Percentiles rank a stretch among this genome's conserved stretches.
These are phyloP conservation scores for Mythimna vitellina DNA, from an alignment of 2,888 invertebrate genomes.

Conservation along the genomic window DNA sequence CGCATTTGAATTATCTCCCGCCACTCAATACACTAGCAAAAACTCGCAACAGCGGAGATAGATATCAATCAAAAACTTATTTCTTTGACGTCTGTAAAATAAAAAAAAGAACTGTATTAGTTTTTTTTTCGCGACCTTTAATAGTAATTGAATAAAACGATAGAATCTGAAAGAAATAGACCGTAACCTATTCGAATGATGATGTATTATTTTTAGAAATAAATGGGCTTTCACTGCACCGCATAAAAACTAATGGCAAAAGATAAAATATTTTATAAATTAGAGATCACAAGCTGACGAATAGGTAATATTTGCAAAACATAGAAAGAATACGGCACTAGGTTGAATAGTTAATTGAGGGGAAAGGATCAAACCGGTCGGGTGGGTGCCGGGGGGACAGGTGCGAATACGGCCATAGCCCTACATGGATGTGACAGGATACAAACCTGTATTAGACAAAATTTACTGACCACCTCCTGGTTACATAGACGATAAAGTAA, in stretches of 20 bases:
- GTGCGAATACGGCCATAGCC: slow-evolving; percentile 73
- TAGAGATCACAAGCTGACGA: background rate
- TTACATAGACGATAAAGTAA: slow-evolving; percentile 76
- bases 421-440: slow-evolving; percentile 80
- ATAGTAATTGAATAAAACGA: slow-evolving; percentile 55
- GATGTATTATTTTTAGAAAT: slow-evolving; percentile 30
- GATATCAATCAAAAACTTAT: slow-evolving; percentile 57
- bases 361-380: slow-evolving; percentile 71
- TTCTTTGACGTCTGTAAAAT: slow-evolving; percentile 38
- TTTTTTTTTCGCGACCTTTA: slow-evolving; percentile 26
- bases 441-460: slow-evolving; percentile 82
- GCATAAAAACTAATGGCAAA: slow-evolving; percentile 16
- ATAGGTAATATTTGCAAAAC: slow-evolving; percentile 15
- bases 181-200: slow-evolving; percentile 39
- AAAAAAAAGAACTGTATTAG: slow-evolving; percentile 25
- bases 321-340: slow-evolving; percentile 42
- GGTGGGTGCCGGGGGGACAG: slow-evolving; percentile 71
- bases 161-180: slow-evolving; percentile 46
- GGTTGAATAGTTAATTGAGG: slow-evolving; percentile 55
- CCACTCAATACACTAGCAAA: slow-evolving; percentile 55
- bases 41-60: slow-evolving; percentile 36
- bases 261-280: slow-evolving; percentile 21
- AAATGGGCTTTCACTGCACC: slow-evolving; percentile 30
- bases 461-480: slow-evolving; percentile 77
- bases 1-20: slow-evolving; percentile 73